These are phyloP conservation scores for Gymnoscopelus microlampas DNA, from an alignment of 2,797 vertebrate genomes.

Conservation along the genomic window DNA sequence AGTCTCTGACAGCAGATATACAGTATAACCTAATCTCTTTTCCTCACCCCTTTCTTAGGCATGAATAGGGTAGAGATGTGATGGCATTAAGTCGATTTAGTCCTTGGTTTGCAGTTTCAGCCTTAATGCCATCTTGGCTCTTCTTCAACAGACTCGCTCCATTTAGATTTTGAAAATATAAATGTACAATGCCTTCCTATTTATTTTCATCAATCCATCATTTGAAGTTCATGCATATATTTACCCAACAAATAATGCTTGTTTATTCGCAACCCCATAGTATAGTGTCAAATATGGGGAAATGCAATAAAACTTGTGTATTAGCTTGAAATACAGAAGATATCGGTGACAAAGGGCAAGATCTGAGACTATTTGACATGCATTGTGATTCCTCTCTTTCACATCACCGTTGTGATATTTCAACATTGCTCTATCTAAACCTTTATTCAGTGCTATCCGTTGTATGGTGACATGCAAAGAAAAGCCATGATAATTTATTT, in stretches of 20 bases:
- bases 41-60: slow-evolving; percentile 79
- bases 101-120: slow-evolving; percentile 83
- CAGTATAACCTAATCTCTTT: slow-evolving; percentile 79
- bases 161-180: slow-evolving; percentile 79
- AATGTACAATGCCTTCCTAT: slow-evolving; percentile 75
- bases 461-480: slow-evolving; percentile 70
- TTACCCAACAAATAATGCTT: slow-evolving; percentile 75
- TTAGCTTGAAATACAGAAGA: slow-evolving; percentile 74
- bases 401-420: slow-evolving; percentile 69
- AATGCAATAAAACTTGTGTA: slow-evolving; percentile 78
- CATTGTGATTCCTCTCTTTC: slow-evolving; percentile 63
- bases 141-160: slow-evolving; percentile 77
- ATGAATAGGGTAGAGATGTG: slow-evolving; percentile 82
- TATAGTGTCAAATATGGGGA: slow-evolving; percentile 62
- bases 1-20: slow-evolving; percentile 80
- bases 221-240: slow-evolving; percentile 81
- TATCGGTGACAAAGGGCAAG: slow-evolving; percentile 69
- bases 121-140: slow-evolving; percentile 71
- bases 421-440: slow-evolving; percentile 75
- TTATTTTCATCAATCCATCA: slow-evolving; percentile 79
- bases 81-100: slow-evolving; percentile 86
- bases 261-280: slow-evolving; percentile 75
- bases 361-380: slow-evolving; percentile 68
- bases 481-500: slow-evolving; percentile 63
- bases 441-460: slow-evolving; percentile 72